Percentiles rank a stretch among this genome's conserved stretches.
Evolutionary conservation across 2,113 vertebrate genomes (phyloP).

Genomic region (Dicaeum eximium): DNA sequence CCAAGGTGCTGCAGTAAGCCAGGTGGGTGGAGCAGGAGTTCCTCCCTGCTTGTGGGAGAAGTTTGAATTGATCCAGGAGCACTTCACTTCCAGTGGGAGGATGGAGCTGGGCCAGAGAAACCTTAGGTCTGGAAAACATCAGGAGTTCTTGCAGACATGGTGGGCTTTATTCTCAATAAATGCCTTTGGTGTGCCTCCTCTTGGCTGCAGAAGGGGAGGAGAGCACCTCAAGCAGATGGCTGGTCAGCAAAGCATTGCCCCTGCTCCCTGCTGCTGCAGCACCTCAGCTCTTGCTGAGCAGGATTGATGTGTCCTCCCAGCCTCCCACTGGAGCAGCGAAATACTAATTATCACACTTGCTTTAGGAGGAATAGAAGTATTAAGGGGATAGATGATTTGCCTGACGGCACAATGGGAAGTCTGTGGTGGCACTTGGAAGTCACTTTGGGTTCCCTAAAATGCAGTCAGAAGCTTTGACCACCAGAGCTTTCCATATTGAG

Average conservation of each 20-base stretch:
- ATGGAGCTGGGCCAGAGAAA: not conserved
- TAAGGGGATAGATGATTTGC: not conserved
- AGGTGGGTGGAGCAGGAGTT: not conserved
- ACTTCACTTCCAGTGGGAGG: not conserved
- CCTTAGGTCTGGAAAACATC: not conserved
- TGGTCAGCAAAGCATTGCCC: not conserved
- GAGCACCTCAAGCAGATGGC: not conserved
- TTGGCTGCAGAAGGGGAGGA: not conserved
- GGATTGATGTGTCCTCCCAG: not conserved
- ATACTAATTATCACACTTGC: not conserved
- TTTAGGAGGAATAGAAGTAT: not conserved
- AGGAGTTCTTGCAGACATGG: not conserved
- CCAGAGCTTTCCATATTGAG: not conserved
- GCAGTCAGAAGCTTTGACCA: not conserved
- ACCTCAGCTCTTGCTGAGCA: not conserved
- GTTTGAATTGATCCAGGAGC: not conserved
- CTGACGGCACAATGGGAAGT: not conserved
- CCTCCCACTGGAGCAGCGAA: not conserved
- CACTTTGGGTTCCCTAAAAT: not conserved
- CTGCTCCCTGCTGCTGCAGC: not conserved
- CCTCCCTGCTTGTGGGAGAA: not conserved
- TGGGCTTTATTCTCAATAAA: not conserved
- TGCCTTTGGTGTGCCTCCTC: not conserved
- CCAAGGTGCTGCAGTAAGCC: not conserved
- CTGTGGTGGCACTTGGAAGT: not conserved